phyloP scores from a whole-genome alignment of 2,888 invertebrate genomes.

The Chirona hameri region DNA sequence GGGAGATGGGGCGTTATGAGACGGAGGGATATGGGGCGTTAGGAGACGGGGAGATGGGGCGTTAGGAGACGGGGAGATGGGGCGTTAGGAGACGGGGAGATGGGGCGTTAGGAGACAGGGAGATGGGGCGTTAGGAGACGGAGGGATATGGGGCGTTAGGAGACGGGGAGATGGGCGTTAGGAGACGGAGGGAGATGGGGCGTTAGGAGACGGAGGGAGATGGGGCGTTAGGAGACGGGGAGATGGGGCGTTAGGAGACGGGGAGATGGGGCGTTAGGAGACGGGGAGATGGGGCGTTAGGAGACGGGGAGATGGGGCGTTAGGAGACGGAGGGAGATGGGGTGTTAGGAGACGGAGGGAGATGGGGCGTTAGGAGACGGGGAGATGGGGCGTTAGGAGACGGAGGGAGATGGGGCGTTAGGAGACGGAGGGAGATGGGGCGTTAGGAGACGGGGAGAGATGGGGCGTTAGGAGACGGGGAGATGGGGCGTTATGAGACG shows the following conservation, averaged over 20 bases:
- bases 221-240: conserved; percentile 45
- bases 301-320: no score
- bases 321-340: conserved; percentile 45
- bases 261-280: no score
- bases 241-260: conserved; percentile 30
- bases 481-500: no score
- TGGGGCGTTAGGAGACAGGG: conserved; percentile 41
- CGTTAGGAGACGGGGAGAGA: conserved; percentile 36
- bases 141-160: no score
- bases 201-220: conserved; percentile 34
- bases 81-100: no score
- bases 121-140: conserved; percentile 29
- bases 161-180: no score
- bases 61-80: conserved; percentile 34
- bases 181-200: conserved; percentile 42
- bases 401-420: no score
- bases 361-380: no score
- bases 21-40: no score
- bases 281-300: no score
- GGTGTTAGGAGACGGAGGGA: conserved; percentile 35
- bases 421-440: conserved; percentile 44
- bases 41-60: conserved; percentile 42
- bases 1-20: conserved; percentile 23
- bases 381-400: no score
- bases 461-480: no score